phyloP scores from a whole-genome alignment of 2,113 vertebrate genomes.

The Sinosuthora webbiana region DNA sequence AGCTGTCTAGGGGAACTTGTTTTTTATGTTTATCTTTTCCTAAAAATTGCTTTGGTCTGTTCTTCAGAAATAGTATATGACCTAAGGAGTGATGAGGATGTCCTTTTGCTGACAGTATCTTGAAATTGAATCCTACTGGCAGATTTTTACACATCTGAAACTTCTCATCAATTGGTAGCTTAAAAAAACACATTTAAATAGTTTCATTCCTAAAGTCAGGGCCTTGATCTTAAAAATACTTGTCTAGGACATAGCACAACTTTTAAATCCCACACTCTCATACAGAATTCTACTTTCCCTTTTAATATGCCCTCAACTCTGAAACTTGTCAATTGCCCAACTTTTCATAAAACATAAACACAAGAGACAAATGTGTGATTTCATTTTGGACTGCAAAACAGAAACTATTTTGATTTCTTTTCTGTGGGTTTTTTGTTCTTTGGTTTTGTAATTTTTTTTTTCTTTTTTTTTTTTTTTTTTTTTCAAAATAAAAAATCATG shows the following conservation, averaged over 20 bases:
- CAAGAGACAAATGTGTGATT: not conserved
- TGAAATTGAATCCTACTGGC: not conserved
- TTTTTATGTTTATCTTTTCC: not conserved
- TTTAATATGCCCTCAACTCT: not conserved
- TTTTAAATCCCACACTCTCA: not conserved
- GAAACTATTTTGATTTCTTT: not conserved
- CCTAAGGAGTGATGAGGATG: not conserved
- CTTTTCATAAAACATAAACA: not conserved
- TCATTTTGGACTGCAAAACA: not conserved
- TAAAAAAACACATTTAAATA: not conserved
- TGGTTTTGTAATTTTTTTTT: too few relatives aligned
- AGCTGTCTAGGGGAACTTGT: not conserved
- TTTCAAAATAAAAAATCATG: not conserved
- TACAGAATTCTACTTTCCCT: not conserved
- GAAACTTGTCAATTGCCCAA: not conserved
- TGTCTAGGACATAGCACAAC: not conserved
- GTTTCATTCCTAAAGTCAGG: not conserved
- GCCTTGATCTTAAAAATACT: not conserved
- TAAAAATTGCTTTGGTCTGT: not conserved
- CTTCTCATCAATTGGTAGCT: not conserved
- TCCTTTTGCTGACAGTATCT: not conserved
- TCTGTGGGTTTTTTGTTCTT: not conserved
- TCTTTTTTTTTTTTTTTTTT: not conserved
- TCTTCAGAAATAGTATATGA: not conserved
- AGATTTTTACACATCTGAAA: not conserved